Evolutionary conservation across 2,888 invertebrate genomes (phyloP), one percentile per base, ranked within the genome.

Genomic region (Lasioglossum calceatum): DNA sequence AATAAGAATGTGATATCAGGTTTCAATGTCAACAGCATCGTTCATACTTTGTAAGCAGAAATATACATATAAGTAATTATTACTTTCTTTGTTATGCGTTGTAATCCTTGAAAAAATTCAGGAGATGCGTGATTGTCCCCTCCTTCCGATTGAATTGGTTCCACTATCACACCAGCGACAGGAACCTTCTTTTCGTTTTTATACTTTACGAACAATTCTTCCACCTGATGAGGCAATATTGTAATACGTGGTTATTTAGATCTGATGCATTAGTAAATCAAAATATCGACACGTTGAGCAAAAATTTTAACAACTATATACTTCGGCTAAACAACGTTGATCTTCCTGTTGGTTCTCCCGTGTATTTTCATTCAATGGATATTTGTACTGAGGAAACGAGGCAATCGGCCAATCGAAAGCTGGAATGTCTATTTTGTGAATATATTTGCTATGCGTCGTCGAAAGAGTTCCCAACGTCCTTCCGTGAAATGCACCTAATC

Each of bases 331-430:
- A 91, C 97, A 97, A 94, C 96, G 97, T 89, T 97, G 96, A 95
- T 99, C 99, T 95, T 99, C 98, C 82, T 96, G 96, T 74, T 96
- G 94, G 95, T 99, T 99, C 95, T 98, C 98, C 1, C 96, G 94
- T 73, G 96, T 94, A 95, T 97, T 96, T 82, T 98, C 97, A 64
- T 98, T 97, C 70, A 99, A 96, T 0, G 99, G 99, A 96, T 99
- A 99, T 95, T 97, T 98, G 95, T 99, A 99, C 85, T 96, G 95
- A 0, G 99, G 99, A 95, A 99, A 99, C 16, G 97, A 96, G 12
- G 99, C 99, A 32, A 98, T 97, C 0, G 99, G 99, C 99, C 99
- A 99, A 94, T 99, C 98, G 91, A 99, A 98, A 0, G 98, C 97
- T 0, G 99, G 99, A 39, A 98, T 97, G 95, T 99, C 99, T 86